Evolutionary conservation across 2,113 vertebrate species (phyloP).

Genomic region (Melozone crissalis): DNA sequence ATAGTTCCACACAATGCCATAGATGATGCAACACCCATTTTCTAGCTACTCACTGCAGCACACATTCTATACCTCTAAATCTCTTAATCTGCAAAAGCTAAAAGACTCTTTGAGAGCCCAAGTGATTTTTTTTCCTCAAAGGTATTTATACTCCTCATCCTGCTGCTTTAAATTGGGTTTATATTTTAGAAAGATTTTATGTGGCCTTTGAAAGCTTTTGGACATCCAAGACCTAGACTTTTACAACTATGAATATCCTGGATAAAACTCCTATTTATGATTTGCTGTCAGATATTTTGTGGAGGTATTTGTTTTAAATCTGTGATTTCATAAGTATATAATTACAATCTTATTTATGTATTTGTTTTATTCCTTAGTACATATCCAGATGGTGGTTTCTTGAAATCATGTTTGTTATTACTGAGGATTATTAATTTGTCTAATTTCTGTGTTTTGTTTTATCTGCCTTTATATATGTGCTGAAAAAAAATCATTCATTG

Average conservation of each 20-base stretch:
- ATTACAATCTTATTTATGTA: neutral
- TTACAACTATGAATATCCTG: neutral
- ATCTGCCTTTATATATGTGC: rapidly evolving
- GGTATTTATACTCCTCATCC: neutral
- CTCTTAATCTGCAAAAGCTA: neutral
- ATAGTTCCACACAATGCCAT: neutral
- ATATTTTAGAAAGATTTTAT: neutral
- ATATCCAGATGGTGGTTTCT: neutral
- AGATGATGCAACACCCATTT: neutral
- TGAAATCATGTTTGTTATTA: neutral
- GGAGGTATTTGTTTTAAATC: neutral
- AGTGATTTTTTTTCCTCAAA: neutral
- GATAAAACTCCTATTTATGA: neutral
- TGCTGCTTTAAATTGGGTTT: neutral
- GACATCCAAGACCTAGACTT: neutral
- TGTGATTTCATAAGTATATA: neutral
- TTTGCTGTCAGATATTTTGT: neutral
- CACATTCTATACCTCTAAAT: neutral
- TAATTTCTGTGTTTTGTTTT: neutral
- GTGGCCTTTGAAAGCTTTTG: neutral
- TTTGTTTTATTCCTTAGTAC: neutral
- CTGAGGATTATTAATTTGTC: neutral
- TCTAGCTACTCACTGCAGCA: neutral
- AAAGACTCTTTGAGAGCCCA: neutral
- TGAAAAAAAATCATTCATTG: neutral